Conservation (phyloP, 2,888 invertebrate species). For the Brachylomia viminalis region DNA sequence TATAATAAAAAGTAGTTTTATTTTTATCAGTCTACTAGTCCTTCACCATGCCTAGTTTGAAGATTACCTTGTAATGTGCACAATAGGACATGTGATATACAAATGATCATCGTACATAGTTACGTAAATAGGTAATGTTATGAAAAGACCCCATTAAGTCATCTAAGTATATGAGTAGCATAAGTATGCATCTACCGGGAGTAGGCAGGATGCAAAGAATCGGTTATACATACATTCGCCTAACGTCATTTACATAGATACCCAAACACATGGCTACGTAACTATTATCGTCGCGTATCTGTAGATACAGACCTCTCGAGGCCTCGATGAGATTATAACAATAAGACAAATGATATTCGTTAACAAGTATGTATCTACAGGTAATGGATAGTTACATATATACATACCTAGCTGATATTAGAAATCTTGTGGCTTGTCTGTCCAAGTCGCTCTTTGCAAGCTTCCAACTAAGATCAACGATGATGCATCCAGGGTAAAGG, state of each 20-base stretch:
- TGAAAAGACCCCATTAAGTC: neutral
- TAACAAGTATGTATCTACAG: neutral
- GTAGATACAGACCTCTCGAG: constrained; percentile 28
- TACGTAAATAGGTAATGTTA: neutral
- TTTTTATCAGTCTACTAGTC: neutral
- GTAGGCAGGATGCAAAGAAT: too few species aligned
- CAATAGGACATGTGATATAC: neutral
- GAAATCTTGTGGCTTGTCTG: neutral
- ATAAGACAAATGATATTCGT: constrained; percentile 13
- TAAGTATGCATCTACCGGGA: neutral
- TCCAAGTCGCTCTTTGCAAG: neutral
- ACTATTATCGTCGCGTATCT: neutral
- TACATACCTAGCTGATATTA: neutral
- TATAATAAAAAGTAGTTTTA: neutral
- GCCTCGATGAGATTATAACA: constrained; percentile 16
- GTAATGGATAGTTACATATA: neutral
- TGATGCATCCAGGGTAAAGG: neutral
- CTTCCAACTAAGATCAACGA: neutral
- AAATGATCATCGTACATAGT: neutral
- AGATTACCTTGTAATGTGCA: neutral
- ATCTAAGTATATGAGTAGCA: too few species aligned
- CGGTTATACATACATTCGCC: neutral
- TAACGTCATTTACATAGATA: neutral
- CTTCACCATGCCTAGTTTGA: neutral
- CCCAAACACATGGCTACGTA: neutral